These are phyloP conservation scores for Eumeta japonica DNA, from an alignment of 1,140 invertebrate genomes.

Conservation along the genomic window DNA sequence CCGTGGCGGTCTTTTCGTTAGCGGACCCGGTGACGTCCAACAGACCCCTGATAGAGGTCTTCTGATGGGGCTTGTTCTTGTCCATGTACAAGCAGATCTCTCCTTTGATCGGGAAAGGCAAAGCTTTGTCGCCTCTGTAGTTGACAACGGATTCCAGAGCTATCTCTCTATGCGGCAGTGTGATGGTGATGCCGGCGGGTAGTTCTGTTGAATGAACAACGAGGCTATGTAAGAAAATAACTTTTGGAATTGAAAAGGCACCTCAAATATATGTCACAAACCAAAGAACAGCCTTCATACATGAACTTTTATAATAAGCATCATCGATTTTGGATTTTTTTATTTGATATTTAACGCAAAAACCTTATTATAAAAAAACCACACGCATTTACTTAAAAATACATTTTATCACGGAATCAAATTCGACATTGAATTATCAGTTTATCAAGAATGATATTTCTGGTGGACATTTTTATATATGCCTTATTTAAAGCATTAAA, in stretches of 20 bases:
- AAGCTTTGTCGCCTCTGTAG: constrained; percentile 32
- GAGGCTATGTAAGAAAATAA: too few species aligned
- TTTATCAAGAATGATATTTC: too few species aligned
- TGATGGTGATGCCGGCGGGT: constrained; percentile 57
- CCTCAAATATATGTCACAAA: constrained; percentile 1
- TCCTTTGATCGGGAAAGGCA: constrained; percentile 36
- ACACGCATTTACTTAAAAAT: too few species aligned
- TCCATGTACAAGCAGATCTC: constrained; percentile 65
- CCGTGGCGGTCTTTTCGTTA: constrained; percentile 48
- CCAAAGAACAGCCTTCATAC: too few species aligned
- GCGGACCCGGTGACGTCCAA: constrained; percentile 53
- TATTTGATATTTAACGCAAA: too few species aligned
- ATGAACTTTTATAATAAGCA: too few species aligned
- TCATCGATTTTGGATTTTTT: too few species aligned
- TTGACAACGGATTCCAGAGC: constrained; percentile 57
- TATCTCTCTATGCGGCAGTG: constrained; percentile 65
- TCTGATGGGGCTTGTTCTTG: constrained; percentile 68
- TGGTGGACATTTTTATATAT: too few species aligned
- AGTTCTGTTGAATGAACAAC: constrained; percentile 25
- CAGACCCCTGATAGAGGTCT: constrained; percentile 53
- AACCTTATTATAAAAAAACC: too few species aligned
- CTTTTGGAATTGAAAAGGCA: background rate
- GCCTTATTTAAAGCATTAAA: too few species aligned
- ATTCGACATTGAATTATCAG: too few species aligned
- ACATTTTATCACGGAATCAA: too few species aligned